Conservation (phyloP, 1,140 invertebrate genomes). For the Trigoniulus corallinus region DNA sequence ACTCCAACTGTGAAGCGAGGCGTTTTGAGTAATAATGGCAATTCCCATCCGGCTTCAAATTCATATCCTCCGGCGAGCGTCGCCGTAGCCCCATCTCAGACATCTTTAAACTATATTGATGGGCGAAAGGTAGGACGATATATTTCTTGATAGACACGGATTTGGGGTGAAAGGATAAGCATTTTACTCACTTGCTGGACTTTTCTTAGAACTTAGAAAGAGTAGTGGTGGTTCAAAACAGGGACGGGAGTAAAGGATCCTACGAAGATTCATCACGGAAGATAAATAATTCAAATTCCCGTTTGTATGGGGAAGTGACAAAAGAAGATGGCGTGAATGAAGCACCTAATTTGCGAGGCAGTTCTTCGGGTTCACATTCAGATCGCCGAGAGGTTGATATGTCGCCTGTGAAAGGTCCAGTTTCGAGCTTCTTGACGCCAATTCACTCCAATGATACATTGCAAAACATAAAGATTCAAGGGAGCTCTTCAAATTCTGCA, state of each 20-base stretch:
- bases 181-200: not conserved
- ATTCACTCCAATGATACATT: not conserved
- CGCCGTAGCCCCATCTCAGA: conserved; percentile 28
- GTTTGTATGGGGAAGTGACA: not conserved
- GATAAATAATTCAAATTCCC: not conserved
- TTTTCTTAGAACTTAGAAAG: not conserved
- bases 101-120: conserved; percentile 7
- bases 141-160: not conserved
- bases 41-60: not conserved
- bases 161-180: no score
- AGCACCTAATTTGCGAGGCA: not conserved
- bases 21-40: conserved; percentile 7
- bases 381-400: not conserved
- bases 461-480: conserved; percentile 27
- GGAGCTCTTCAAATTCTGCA: conserved; percentile 26
- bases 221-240: conserved; percentile 17
- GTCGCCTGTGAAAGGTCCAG: not conserved
- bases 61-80: conserved; percentile 25
- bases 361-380: not conserved
- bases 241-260: conserved; percentile 19
- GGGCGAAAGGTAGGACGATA: conserved; percentile 4
- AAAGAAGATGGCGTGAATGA: not conserved
- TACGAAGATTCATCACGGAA: not conserved
- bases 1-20: conserved; percentile 21
- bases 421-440: not conserved